Evolutionary conservation across 35 echinoderm and acorn worm species (phyloP).

Genomic region (Heliocidaris tuberculata): DNA sequence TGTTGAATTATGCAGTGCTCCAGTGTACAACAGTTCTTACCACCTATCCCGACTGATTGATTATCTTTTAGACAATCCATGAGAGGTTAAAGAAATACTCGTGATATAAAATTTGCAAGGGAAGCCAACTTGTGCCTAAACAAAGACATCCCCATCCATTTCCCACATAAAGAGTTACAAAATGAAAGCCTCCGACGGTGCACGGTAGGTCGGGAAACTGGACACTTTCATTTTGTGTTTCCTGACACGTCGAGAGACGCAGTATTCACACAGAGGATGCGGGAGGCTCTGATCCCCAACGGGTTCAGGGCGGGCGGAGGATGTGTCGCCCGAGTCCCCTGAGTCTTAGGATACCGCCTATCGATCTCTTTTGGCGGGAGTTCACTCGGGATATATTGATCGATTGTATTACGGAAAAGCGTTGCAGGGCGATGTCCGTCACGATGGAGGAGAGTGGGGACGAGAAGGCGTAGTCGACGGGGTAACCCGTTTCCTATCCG

Average conservation of each 20-base stretch:
- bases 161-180: background rate
- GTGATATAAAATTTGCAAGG: background rate
- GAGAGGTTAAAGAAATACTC: background rate
- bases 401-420: background rate
- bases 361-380: background rate
- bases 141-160: background rate
- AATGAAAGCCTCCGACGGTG: background rate
- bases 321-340: background rate
- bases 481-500: background rate
- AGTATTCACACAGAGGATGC: background rate
- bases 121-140: background rate
- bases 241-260: background rate
- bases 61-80: background rate
- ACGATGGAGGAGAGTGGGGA: background rate
- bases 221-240: slow-evolving; percentile 5
- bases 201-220: background rate
- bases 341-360: background rate
- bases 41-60: background rate
- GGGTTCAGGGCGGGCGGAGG: background rate
- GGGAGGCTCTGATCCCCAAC: background rate
- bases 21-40: background rate
- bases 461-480: background rate
- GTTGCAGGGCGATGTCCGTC: slow-evolving; percentile 13
- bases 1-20: background rate
- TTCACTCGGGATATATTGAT: background rate